Percentiles rank a stretch among this genome's conserved stretches.
These are phyloP conservation scores for Papilio protenor DNA, from an alignment of 2,888 invertebrate species.

Conservation along the genomic window DNA sequence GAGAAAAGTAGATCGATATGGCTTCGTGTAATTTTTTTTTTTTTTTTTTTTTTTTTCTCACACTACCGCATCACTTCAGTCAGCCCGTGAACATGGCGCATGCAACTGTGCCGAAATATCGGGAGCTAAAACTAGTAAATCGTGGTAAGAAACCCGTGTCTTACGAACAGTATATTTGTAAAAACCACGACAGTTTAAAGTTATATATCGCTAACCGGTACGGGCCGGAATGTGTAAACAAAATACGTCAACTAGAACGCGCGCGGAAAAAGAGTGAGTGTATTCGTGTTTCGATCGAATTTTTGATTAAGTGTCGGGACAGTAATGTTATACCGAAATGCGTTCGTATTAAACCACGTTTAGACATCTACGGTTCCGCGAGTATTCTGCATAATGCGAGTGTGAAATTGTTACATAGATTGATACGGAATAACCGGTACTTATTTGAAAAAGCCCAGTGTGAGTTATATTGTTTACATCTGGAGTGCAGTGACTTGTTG, in stretches of 20 bases:
- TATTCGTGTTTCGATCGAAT: background rate
- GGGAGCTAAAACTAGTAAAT: too few species aligned
- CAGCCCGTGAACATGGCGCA: too few species aligned
- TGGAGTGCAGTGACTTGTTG: constrained; percentile 11
- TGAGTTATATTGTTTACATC: constrained; percentile 8
- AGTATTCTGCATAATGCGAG: background rate
- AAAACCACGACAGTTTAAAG: too few species aligned
- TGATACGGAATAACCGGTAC: background rate
- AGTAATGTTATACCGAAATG: background rate
- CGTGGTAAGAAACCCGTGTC: too few species aligned
- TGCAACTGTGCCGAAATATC: too few species aligned
- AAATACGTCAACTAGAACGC: background rate
- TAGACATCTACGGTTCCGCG: background rate
- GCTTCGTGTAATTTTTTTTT: too few species aligned
- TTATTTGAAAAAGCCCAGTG: background rate
- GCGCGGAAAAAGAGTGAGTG: background rate
- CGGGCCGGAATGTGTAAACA: constrained; percentile 1
- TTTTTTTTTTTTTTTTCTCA: too few species aligned
- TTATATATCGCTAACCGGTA: too few species aligned
- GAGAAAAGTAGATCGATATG: too few species aligned
- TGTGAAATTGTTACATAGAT: background rate
- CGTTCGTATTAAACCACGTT: background rate
- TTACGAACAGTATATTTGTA: too few species aligned
- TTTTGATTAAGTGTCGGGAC: background rate
- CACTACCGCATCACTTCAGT: too few species aligned